Evolutionary conservation across 1,140 invertebrate species (phyloP).

Genomic region (Hyphantria cunea): DNA sequence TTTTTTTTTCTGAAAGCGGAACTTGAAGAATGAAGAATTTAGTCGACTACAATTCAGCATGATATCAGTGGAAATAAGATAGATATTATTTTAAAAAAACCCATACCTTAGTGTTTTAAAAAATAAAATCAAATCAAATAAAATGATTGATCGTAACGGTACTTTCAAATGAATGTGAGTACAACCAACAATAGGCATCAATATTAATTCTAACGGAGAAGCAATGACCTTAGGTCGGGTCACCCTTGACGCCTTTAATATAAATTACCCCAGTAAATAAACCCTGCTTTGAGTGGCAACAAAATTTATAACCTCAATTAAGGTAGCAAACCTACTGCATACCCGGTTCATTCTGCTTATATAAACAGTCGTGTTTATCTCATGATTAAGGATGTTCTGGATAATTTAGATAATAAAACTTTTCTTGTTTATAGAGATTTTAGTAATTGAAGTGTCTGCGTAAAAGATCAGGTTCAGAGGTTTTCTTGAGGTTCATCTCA

Average conservation of each 20-base stretch:
- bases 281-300: not conserved
- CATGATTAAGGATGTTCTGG: too few species aligned
- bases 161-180: constrained; percentile 3
- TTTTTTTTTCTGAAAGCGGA: too few species aligned
- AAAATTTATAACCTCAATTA: not conserved
- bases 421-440: not conserved
- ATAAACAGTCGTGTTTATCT: not conserved
- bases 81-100: too few species aligned
- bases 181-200: constrained; percentile 2
- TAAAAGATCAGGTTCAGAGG: too few species aligned
- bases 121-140: too few species aligned
- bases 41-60: too few species aligned
- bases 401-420: not conserved
- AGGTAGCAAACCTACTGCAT: not conserved
- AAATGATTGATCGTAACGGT: not conserved
- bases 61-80: too few species aligned
- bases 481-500: too few species aligned
- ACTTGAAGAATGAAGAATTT: too few species aligned
- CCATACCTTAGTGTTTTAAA: too few species aligned
- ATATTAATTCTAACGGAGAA: constrained; percentile 3
- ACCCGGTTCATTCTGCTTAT: not conserved
- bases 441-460: not conserved
- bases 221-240: not conserved
- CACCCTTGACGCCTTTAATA: not conserved
- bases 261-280: not conserved